phyloP scores from a whole-genome alignment of 1,140 invertebrate genomes.

The Drosophila mojavensis region DNA sequence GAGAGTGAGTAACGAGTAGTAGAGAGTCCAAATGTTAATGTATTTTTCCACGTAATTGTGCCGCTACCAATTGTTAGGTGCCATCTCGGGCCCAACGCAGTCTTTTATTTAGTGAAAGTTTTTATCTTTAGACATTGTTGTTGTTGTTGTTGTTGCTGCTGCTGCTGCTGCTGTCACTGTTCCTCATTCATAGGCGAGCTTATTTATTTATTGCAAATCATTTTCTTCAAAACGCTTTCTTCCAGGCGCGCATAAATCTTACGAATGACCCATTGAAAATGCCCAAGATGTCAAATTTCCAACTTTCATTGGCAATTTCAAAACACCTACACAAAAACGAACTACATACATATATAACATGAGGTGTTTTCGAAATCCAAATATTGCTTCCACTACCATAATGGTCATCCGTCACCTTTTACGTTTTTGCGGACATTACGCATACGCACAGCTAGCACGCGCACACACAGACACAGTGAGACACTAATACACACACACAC shows the following conservation, averaged over 20 bases:
- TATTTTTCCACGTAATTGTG: constrained; percentile 50
- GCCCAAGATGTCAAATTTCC: constrained; percentile 18
- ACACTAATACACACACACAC: neutral
- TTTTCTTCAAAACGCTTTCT: constrained; percentile 53
- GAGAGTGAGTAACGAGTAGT: neutral
- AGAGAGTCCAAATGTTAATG: constrained; percentile 58
- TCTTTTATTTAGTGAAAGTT: constrained; percentile 75
- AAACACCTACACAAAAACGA: constrained; percentile 23
- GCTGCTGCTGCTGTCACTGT: neutral
- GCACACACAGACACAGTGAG: constrained; percentile 30
- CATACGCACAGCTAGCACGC: constrained; percentile 59
- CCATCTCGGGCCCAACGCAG: constrained; percentile 12
- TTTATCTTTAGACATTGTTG: constrained; percentile 30
- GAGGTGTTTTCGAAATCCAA: constrained; percentile 12
- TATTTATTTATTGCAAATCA: constrained; percentile 59
- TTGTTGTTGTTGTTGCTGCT: constrained; percentile 2
- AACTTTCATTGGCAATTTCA: constrained; percentile 45
- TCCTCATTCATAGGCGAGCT: constrained; percentile 47
- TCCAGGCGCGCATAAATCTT: constrained; percentile 38
- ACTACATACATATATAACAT: constrained; percentile 25
- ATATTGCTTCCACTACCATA: constrained; percentile 10
- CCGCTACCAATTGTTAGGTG: constrained; percentile 57
- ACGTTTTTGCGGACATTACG: constrained; percentile 65
- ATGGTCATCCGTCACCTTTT: constrained; percentile 45
- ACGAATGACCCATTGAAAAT: constrained; percentile 41